phyloP scores from a whole-genome alignment of 1,140 invertebrate genomes.

The Neodiprion pinetum region DNA sequence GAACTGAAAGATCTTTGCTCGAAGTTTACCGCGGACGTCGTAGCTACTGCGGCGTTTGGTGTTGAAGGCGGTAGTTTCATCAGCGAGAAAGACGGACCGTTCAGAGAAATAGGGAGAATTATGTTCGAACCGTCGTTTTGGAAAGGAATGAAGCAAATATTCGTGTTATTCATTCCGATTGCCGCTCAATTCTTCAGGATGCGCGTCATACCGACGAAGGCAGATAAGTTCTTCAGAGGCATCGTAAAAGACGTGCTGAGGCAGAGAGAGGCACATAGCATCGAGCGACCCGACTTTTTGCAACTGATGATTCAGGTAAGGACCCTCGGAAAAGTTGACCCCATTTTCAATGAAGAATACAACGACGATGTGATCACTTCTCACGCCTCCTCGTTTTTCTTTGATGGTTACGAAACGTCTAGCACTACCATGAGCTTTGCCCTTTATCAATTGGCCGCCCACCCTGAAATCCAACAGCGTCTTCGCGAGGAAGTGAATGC shows the following conservation, averaged over 20 bases:
- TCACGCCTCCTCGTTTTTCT: constrained; percentile 69
- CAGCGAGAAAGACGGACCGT: constrained; percentile 37
- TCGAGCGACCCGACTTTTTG: constrained; percentile 40
- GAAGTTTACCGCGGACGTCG: constrained; percentile 39
- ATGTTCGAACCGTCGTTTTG: neutral
- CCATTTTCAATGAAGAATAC: constrained; percentile 38
- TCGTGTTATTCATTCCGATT: constrained; percentile 18
- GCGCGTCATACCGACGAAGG: constrained; percentile 12
- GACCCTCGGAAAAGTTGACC: constrained; percentile 30
- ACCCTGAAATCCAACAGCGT: constrained; percentile 59
- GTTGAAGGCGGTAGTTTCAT: constrained; percentile 33
- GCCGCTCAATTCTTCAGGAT: constrained; percentile 16
- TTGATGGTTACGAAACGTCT: constrained; percentile 77
- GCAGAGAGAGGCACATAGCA: constrained; percentile 14
- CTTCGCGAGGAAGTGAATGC: constrained; percentile 58
- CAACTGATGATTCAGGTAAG: constrained; percentile 37
- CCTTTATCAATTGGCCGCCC: constrained; percentile 61
- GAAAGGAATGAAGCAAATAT: constrained; percentile 5
- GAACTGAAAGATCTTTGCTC: constrained; percentile 41
- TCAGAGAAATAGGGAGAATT: constrained; percentile 34
- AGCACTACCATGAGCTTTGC: constrained; percentile 68
- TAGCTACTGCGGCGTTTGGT: constrained; percentile 36
- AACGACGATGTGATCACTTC: constrained; percentile 55
- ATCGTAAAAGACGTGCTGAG: constrained; percentile 24
- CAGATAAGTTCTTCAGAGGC: constrained; percentile 30